These are phyloP conservation scores for Odocoileus virginianus DNA, from an alignment of 2,113 vertebrate genomes.

Conservation along the genomic window DNA sequence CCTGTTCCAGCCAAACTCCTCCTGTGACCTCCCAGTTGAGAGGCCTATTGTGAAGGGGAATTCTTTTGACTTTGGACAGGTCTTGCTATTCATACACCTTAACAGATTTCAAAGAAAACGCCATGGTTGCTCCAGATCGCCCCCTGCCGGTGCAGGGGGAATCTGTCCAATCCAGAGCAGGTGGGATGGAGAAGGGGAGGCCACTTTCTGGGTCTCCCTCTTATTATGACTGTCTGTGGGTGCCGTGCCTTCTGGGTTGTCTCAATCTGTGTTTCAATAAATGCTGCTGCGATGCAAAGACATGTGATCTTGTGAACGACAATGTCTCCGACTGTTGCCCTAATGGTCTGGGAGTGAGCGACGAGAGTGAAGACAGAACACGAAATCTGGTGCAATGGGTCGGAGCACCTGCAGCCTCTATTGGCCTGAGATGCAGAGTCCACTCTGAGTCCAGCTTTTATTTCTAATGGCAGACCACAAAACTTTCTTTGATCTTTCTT, in stretches of 20 bases:
- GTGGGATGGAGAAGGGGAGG: not conserved
- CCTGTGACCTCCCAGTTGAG: not conserved
- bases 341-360: not conserved
- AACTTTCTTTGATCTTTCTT: not conserved
- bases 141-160: not conserved
- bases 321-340: not conserved
- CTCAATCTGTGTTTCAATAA: slow-evolving; percentile 69
- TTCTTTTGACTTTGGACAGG: slow-evolving; percentile 11
- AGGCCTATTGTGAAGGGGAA: not conserved
- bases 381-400: not conserved
- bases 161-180: not conserved
- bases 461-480: not conserved
- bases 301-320: not conserved
- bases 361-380: not conserved
- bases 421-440: not conserved
- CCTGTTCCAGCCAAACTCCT: slow-evolving; percentile 13
- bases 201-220: slow-evolving; percentile 27
- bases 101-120: slow-evolving; percentile 60
- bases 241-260: slow-evolving; percentile 60
- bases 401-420: not conserved
- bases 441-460: not conserved
- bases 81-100: slow-evolving; percentile 30
- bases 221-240: slow-evolving; percentile 50
- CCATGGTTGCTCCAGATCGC: not conserved
- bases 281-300: slow-evolving; percentile 42